Base-by-base conservation (phyloP, 2,797 vertebrate species). In the Urosaurus nigricauda region DNA sequence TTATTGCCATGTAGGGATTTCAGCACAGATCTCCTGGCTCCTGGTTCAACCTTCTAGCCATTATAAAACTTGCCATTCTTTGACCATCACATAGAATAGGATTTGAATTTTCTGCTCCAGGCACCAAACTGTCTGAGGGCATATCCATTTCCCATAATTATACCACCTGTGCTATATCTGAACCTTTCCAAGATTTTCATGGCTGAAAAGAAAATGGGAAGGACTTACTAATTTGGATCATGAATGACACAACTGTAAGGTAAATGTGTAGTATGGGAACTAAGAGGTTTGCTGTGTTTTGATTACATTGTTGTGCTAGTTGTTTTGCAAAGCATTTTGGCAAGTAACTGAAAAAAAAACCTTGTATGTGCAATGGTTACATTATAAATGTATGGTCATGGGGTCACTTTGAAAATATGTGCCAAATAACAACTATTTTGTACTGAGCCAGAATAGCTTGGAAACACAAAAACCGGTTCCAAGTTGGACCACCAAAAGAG, bases 401-500 rank as follows among this genome's bases (percentile, higher is more conserved):
- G 85, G 37, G 40, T 58, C 89, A 5, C 60, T 92, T 94, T 94
- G 90, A 90, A 80, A 92, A 94, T 95, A 93, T 56, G 32, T 17
- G 81, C 9, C 1, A 75, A 94, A 93, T 91, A 95, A 92, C 68
- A 93, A 9, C 3, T 84, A 65, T 88, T 94, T 94, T 91, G 83
- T 78, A 89, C 81, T 90, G 84, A 91, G 81, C 73, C 90, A 92
- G 91, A 93, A 94, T 89, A 94, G 12, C 65, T 93, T 83, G 40
- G 63, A 93, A 95, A 96, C 58, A 93, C 93, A 94, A 93, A 86
- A 71, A 85, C 88, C 95, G 94, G 87, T 94, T 95, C 85, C 87
- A 94, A 85, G 84, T 73, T 6, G 0, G 94, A 94, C 89, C 93
- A 96, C 94, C 92, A 94, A 94, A 96, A 95, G 90, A 90, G 94